Evolutionary conservation across 2,888 invertebrate genomes (phyloP).

Genomic region (Gryllus longicercus): DNA sequence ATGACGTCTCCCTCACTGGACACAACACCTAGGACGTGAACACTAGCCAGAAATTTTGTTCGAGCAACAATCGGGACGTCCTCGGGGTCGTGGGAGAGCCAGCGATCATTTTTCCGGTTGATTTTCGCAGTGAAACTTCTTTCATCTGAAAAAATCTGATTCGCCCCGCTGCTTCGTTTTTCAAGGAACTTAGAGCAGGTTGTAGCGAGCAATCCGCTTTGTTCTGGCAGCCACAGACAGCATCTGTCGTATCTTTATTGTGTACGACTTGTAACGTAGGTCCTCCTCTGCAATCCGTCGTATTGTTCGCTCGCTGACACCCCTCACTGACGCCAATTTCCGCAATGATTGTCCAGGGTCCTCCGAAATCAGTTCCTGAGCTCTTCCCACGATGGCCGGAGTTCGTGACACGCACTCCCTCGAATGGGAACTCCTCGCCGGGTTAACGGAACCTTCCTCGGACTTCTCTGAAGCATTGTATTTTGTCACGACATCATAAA

Average conservation of each 20-base stretch:
- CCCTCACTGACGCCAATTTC: not conserved
- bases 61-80: too few species aligned
- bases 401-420: not conserved
- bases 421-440: not conserved
- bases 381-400: not conserved
- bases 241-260: not conserved
- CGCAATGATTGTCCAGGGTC: not conserved
- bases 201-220: not conserved
- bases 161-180: not conserved
- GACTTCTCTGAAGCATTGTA: too few species aligned
- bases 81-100: not conserved
- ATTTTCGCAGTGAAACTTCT: not conserved
- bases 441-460: too few species aligned
- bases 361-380: not conserved
- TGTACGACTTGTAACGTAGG: not conserved
- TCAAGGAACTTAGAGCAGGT: not conserved
- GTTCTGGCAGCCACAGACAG: not conserved
- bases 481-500: not conserved
- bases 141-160: not conserved
- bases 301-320: not conserved
- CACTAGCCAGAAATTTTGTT: too few species aligned
- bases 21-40: too few species aligned
- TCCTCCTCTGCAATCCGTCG: not conserved
- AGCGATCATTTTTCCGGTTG: not conserved
- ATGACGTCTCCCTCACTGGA: too few species aligned